Conservation (phyloP, 2,797 vertebrate species). For the Trematocara caparti region DNA sequence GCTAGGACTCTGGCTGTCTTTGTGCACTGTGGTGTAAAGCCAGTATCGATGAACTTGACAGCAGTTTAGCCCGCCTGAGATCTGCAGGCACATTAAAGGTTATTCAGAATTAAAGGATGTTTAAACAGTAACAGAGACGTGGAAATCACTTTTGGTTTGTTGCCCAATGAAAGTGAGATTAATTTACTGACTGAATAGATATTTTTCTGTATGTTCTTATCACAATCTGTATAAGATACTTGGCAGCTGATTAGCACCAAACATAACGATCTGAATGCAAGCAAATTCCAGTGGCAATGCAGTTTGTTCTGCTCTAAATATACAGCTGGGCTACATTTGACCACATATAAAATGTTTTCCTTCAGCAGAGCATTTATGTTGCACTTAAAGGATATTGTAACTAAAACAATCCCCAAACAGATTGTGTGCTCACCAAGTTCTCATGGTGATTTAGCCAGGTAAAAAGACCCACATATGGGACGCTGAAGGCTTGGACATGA, state of each 20-base stretch:
- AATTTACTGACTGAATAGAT: neutral
- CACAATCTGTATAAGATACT: neutral
- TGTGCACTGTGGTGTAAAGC: too few relatives aligned
- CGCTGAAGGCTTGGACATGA: neutral
- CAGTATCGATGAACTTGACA: too few relatives aligned
- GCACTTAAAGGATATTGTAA: neutral
- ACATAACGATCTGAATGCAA: neutral
- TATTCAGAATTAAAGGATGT: neutral
- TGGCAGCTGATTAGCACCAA: neutral
- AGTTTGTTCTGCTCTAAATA: neutral
- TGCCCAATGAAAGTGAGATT: neutral
- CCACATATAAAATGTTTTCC: neutral
- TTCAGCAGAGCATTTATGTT: neutral
- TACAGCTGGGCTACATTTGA: neutral
- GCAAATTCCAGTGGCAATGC: neutral
- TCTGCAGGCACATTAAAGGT: neutral
- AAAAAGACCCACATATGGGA: neutral
- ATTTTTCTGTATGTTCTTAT: neutral
- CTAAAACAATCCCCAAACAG: neutral
- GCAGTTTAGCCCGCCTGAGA: too few relatives aligned
- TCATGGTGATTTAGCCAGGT: neutral
- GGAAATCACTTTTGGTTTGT: neutral
- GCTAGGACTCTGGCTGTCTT: too few relatives aligned
- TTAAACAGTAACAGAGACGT: neutral
- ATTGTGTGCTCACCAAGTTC: neutral